These are phyloP conservation scores for Lithophane leautieri DNA, from an alignment of 2,888 invertebrate genomes.

Conservation along the genomic window DNA sequence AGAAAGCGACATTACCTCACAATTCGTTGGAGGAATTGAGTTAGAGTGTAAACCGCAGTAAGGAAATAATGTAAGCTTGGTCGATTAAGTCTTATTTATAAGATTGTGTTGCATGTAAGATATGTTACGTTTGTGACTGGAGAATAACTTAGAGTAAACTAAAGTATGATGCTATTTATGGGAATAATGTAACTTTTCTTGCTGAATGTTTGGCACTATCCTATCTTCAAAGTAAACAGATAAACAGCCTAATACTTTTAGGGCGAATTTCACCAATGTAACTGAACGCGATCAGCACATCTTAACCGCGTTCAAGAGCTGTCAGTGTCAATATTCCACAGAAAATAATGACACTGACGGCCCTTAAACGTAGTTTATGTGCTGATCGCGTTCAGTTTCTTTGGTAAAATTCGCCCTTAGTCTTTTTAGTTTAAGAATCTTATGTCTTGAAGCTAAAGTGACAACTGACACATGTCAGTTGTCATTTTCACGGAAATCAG, in stretches of 20 bases:
- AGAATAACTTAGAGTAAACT: background rate
- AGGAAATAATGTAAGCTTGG: slow-evolving; percentile 57
- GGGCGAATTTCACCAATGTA: no score
- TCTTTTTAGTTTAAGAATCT: background rate
- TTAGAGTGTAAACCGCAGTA: slow-evolving; percentile 47
- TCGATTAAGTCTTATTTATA: slow-evolving; percentile 58
- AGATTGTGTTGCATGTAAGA: slow-evolving; percentile 50
- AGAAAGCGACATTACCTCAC: slow-evolving; percentile 42
- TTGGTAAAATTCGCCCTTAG: background rate
- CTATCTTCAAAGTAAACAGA: background rate
- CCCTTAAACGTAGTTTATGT: no score
- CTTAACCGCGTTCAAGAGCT: no score
- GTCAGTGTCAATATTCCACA: no score
- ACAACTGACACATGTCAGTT: background rate
- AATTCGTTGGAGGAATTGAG: slow-evolving; percentile 44
- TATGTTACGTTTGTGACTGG: slow-evolving; percentile 29
- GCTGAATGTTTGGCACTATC: background rate
- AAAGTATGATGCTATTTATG: background rate
- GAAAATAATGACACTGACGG: no score
- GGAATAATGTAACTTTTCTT: background rate
- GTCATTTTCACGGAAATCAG: background rate
- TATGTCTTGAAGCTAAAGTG: background rate
- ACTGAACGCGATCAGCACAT: no score
- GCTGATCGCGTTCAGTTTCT: no score
- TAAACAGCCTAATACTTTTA: background rate